A percentile compares a stretch with the other conserved stretches of the same genome.
Conservation (phyloP, 2,113 vertebrate species). For the Peromyscus californicus region DNA sequence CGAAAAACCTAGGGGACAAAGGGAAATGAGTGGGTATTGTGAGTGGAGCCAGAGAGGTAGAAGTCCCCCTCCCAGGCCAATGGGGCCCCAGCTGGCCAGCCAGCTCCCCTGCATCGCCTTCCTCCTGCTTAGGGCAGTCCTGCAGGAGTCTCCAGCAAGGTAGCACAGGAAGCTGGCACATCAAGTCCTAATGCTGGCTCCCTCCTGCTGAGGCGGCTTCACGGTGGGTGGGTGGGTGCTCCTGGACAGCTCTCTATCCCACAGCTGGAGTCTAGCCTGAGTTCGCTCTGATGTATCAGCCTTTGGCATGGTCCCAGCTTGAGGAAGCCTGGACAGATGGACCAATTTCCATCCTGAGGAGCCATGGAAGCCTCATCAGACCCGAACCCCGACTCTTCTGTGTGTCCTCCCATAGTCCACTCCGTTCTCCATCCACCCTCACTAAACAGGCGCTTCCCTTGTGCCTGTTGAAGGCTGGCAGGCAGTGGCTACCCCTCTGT, state of each 20-base stretch:
- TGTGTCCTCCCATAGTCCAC: not conserved
- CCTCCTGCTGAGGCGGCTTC: slow-evolving; percentile 36
- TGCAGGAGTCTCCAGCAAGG: slow-evolving; percentile 34
- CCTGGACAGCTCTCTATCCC: slow-evolving; percentile 43
- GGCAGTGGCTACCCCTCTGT: not conserved
- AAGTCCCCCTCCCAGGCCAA: not conserved
- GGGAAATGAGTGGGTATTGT: not conserved
- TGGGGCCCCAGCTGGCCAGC: slow-evolving; percentile 35
- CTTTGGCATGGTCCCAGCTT: slow-evolving; percentile 34
- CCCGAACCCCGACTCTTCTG: not conserved
- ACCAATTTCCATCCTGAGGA: not conserved
- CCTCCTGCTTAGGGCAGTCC: slow-evolving; percentile 35
- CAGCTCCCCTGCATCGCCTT: slow-evolving; percentile 53
- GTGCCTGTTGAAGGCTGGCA: not conserved
- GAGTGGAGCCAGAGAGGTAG: not conserved
- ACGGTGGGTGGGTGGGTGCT: not conserved
- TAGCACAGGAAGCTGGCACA: slow-evolving; percentile 56
- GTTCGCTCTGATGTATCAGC: slow-evolving; percentile 23
- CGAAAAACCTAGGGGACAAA: slow-evolving; percentile 90
- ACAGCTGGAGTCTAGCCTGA: not conserved
- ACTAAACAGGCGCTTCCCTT: not conserved
- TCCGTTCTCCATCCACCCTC: not conserved
- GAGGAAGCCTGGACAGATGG: slow-evolving; percentile 39
- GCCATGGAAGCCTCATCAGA: slow-evolving; percentile 10
- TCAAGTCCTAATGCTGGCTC: not conserved